phyloP scores from a whole-genome alignment of 1,140 invertebrate genomes.

The Dendrolimus punctatus region DNA sequence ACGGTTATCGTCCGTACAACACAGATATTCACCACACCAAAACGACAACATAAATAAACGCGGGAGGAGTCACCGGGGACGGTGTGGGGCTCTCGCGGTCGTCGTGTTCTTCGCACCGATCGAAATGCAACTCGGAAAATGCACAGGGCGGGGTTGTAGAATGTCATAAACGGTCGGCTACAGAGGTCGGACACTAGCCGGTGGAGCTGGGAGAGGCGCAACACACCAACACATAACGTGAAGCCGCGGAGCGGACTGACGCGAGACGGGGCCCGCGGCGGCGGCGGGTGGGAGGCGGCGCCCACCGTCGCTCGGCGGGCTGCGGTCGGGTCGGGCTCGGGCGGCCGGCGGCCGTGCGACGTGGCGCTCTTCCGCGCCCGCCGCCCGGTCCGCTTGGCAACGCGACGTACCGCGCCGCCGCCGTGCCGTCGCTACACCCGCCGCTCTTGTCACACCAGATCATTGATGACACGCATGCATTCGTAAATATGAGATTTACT shows the following conservation, averaged over 20 bases:
- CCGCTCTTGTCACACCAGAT: conserved; percentile 1
- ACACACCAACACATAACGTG: conserved; percentile 32
- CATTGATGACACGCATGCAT: conserved; percentile 7
- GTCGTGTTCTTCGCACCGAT: conserved; percentile 51
- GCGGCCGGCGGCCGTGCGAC: conserved; percentile 21
- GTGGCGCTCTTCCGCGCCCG: conserved; percentile 24
- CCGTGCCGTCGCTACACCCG: conserved; percentile 5
- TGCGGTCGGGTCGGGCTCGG: conserved; percentile 15
- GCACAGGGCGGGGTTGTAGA: conserved; percentile 67
- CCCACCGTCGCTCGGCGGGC: conserved; percentile 15
- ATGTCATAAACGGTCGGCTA: conserved; percentile 62
- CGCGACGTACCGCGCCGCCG: conserved; percentile 24
- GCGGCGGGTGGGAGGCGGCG: conserved; percentile 21
- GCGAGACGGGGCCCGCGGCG: conserved; percentile 5
- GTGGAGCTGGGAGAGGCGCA: conserved; percentile 20
- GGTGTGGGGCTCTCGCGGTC: conserved; percentile 26
- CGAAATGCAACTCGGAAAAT: conserved; percentile 57
- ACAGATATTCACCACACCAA: conserved; percentile 71
- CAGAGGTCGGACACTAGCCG: conserved; percentile 57
- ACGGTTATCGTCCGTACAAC: conserved; percentile 66
- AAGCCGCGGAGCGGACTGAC: conserved; percentile 56
- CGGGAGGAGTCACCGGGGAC: conserved; percentile 40
- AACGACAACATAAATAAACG: conserved; percentile 70
- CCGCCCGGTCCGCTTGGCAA: conserved; percentile 34
- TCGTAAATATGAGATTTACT: no score